Evolutionary conservation across 2,797 vertebrate species (phyloP), one percentile per base, ranked within the genome.

Genomic region (Lithobates sylvaticus): DNA sequence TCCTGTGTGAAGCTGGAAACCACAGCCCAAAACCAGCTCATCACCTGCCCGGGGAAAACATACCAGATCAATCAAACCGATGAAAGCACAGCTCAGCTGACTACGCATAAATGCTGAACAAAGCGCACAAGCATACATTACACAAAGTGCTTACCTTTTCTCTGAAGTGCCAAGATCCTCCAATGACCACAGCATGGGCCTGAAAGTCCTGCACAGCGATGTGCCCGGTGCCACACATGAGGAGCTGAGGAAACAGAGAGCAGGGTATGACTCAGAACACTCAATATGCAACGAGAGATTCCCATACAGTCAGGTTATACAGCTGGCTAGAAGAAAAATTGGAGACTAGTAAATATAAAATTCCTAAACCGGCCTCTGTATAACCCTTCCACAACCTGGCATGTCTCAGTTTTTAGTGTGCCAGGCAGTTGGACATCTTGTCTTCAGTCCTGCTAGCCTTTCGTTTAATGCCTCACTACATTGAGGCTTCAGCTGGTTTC

Each of bases 21-120:
- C 87, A 99, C 98, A 0, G 98, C 96, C 98, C 98, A 99, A 94
- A 99, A 99, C 98, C 98, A 99, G 90, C 96, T 96, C 98, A 99
- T 99, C 88, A 99, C 98, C 98, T 99, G 90, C 54, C 58, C n/a
- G 23, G n/a, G 12, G 10, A 10, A 65, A 5, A 1, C n/a, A 26
- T 2, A 64, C 7, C 15, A 64, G 58, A 6, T 15, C 44, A 47
- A 3, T 1, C 3, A 47, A 87, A 39, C 36, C 6, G 4, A 18
- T 54, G 88, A 54, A 84, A 77, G 32, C 50, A 89, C 34, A 36
- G 34, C 34, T 36, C 5, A 6, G 34, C 34, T 36, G 34, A 36
- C 34, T 36, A 36, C 0, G 34, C 34, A 36, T 18, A 29, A 23
- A 21, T 5, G n/a, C 26, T 13, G 16, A 23, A 13, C 69, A 71